Conservation (phyloP, 2,888 invertebrate genomes). For the Pseudococcus viburni region DNA sequence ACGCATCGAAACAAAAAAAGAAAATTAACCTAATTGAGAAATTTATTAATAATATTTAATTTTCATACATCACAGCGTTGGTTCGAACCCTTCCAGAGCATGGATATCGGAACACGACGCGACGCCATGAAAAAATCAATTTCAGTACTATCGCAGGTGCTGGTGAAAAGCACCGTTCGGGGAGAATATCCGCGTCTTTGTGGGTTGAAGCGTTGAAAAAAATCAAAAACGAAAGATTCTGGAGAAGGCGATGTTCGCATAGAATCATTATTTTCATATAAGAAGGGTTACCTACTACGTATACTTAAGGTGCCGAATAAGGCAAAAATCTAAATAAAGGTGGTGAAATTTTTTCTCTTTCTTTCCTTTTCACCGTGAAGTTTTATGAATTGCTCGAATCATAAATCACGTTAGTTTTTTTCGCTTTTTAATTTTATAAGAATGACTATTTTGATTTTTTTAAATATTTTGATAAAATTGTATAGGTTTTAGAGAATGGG, state of each 20-base stretch:
- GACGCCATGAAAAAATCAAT: slow-evolving; percentile 9
- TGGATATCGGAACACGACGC: background rate
- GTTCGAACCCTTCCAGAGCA: background rate
- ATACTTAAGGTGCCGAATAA: background rate
- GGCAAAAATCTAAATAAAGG: background rate
- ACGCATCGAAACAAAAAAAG: background rate
- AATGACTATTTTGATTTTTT: background rate
- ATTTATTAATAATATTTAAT: background rate
- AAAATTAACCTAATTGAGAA: background rate
- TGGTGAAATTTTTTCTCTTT: background rate
- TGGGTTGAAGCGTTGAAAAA: background rate
- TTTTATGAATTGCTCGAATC: background rate
- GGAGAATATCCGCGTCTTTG: slow-evolving; percentile 1
- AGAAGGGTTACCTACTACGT: background rate
- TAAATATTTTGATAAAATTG: background rate
- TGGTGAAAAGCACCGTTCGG: background rate
- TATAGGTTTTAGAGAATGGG: too few species aligned
- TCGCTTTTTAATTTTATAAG: too few species aligned
- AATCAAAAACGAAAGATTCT: background rate
- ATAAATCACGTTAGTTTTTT: background rate
- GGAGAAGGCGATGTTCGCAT: background rate
- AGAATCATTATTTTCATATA: background rate
- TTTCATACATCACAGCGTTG: background rate
- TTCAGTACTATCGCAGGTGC: slow-evolving; percentile 35
- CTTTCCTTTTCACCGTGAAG: background rate